Conservation (phyloP, 2,888 invertebrate genomes). For the Parasteatoda lunata region DNA sequence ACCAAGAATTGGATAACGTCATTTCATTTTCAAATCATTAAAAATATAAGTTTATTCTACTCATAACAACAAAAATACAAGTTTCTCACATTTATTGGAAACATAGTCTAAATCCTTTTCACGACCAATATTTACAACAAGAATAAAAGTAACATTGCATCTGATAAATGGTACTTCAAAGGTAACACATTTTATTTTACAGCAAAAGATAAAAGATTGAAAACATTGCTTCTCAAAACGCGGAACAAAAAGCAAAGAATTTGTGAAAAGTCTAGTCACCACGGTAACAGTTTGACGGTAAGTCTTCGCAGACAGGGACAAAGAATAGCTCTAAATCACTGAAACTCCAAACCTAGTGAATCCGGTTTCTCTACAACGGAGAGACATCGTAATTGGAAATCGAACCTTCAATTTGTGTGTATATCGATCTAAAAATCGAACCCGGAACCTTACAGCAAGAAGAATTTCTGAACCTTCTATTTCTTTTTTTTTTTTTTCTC, state of each 20-base stretch:
- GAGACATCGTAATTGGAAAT: conserved; percentile 63
- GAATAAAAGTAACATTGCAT: too few species aligned
- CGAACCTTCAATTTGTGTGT: conserved; percentile 63
- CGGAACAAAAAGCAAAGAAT: not conserved
- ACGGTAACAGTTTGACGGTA: conserved; percentile 32
- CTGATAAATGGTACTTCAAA: too few species aligned
- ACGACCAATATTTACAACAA: too few species aligned
- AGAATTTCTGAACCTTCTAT: conserved; percentile 16
- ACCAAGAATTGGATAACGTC: too few species aligned
- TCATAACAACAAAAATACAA: too few species aligned
- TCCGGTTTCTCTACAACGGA: conserved; percentile 45
- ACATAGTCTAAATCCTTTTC: too few species aligned
- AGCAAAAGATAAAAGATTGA: not conserved
- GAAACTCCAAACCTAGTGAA: conserved; percentile 55
- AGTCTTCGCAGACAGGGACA: conserved; percentile 32
- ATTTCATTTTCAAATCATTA: too few species aligned
- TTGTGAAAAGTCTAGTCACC: conserved; percentile 4
- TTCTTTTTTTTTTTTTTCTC: conserved; percentile 15
- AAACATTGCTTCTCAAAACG: not conserved
- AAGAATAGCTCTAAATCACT: conserved; percentile 58
- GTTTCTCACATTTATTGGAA: too few species aligned
- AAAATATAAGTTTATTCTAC: too few species aligned
- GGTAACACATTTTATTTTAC: not conserved
- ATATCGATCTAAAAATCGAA: conserved; percentile 62
- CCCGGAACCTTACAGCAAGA: conserved; percentile 23